Evolutionary conservation across 2,113 vertebrate species (phyloP), one percentile per base, ranked within the genome.

Genomic region (Typhlomys cinereus): DNA sequence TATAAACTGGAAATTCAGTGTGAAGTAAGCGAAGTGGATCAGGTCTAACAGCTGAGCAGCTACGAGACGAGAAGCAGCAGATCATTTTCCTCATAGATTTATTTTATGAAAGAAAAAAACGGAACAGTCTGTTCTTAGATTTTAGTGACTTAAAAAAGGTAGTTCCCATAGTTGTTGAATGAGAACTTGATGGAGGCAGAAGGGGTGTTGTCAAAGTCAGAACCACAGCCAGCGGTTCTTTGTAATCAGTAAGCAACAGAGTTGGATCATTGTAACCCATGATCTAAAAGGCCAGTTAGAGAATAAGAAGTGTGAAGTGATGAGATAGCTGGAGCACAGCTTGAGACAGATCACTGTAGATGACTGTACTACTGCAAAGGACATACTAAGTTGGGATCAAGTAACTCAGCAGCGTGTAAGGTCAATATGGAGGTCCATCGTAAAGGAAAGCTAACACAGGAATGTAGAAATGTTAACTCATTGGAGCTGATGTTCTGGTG

Each of bases 251-350:
- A 9, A 61, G 46, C 17, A 9, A 31, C 34, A 7, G 71, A 50
- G 39, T 39, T 21, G 50, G 46, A n/a, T 12, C 31, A 34, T 4
- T 25, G 2, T 23, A 11, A 17, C 36, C 23, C 14, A 7, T 31
- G 48, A n/a, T 14, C 1, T 10, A 21, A 7, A 82, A 66, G 27
- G 39, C 27, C 25, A 44, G 7, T 48, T 34, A 2, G 48, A 29
- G 48, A 36, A 31, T 2, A 41, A 1, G 0, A 7, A 6, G 29
- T 2, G 0, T 20, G 36, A 21, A 20, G 5, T 44, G 75, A 18
- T 23, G 29, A 44, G 1, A 1, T 3, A 21, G 5, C 64, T 21
- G n/a, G 66, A 67, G 66, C n/a, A 67, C 31, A 64, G 29, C 29
- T 11, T 25, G n/a, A n/a, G n/a, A n/a, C n/a, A n/a, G n/a, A n/a